Conservation (phyloP, 2,797 vertebrate species). For the Erpetoichthys calabaricus region DNA sequence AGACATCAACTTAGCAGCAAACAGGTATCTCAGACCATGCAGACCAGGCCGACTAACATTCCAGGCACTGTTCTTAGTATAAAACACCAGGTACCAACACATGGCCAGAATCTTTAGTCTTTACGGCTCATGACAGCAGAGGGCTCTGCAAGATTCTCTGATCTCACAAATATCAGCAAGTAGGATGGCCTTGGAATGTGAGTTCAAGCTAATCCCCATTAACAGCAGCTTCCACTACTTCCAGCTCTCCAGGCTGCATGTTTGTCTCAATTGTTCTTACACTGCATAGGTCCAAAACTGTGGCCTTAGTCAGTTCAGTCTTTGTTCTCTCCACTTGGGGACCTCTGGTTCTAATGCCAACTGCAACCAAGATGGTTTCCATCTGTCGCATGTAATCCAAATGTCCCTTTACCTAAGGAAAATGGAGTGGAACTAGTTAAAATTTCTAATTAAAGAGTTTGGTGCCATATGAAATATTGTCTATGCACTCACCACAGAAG, state of each 20-base stretch:
- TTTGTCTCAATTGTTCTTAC: background rate
- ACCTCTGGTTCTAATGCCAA: constrained; percentile 72
- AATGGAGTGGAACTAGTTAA: constrained; percentile 10
- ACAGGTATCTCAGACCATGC: no score
- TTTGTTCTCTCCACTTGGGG: constrained; percentile 12
- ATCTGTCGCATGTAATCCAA: constrained; percentile 95
- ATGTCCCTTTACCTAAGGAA: constrained; percentile 76
- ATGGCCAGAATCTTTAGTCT: no score
- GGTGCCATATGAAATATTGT: background rate
- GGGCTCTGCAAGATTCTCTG: no score
- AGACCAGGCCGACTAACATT: no score
- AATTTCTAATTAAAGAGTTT: constrained; percentile 3
- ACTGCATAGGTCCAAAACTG: constrained; percentile 12
- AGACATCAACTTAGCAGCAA: no score
- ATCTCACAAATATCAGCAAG: no score
- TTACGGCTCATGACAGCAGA: no score
- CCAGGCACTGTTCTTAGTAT: no score
- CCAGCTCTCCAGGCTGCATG: background rate
- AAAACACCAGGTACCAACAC: no score
- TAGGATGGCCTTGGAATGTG: background rate
- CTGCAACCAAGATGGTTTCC: constrained; percentile 76
- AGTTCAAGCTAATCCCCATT: constrained; percentile 7
- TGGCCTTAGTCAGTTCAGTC: constrained; percentile 15
- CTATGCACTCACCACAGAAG: constrained; percentile 65
- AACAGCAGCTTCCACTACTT: accelerated